Evolutionary conservation across 2,113 vertebrate genomes (phyloP).

Genomic region (Cacatua alba): DNA sequence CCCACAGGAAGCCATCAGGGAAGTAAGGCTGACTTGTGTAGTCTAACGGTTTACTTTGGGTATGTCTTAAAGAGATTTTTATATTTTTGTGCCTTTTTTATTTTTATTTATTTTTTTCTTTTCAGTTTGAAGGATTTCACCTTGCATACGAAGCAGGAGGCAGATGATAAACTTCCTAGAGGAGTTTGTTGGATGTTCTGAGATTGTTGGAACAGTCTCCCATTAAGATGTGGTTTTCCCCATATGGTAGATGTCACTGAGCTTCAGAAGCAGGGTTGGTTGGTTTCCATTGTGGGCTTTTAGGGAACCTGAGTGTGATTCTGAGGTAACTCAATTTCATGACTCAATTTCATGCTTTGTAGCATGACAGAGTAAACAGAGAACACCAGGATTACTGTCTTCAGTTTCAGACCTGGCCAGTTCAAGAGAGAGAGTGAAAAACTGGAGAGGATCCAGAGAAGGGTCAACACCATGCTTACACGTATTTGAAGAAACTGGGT

Average conservation of each 20-base stretch:
- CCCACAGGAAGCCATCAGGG: background rate
- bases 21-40: background rate
- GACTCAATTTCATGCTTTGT: background rate
- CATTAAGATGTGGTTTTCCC: background rate
- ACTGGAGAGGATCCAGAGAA: background rate
- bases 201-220: background rate
- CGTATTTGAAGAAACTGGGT: background rate
- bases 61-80: background rate
- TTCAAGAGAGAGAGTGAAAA: background rate
- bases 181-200: background rate
- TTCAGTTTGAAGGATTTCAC: background rate
- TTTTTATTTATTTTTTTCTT: background rate
- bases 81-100: background rate
- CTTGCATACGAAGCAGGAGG: background rate
- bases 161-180: background rate
- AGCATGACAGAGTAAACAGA: background rate
- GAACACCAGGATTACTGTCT: background rate
- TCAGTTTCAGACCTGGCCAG: background rate
- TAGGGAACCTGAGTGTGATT: background rate
- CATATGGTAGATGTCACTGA: accelerated
- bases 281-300: background rate
- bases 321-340: background rate
- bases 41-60: background rate
- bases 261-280: background rate
- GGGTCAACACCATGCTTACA: background rate